These are phyloP conservation scores for Diarsia mendica DNA, from an alignment of 2,888 invertebrate genomes.

Conservation along the genomic window DNA sequence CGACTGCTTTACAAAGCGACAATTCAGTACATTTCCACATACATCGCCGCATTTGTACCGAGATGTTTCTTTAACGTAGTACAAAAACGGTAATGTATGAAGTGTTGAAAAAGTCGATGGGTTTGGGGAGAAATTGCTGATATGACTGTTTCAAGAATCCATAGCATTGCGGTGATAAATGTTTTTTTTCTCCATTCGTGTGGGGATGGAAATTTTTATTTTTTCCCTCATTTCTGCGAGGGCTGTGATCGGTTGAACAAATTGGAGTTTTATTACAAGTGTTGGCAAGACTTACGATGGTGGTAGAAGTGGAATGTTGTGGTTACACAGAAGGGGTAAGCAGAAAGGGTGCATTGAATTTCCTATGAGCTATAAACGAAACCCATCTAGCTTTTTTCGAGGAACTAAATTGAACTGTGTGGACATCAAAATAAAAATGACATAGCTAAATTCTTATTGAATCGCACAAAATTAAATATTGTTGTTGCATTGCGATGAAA, in stretches of 20 bases:
- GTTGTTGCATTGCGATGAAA: neutral
- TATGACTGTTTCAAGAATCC: constrained; percentile 62
- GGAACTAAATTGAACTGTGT: neutral
- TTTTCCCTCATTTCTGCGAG: constrained; percentile 42
- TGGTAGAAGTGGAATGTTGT: constrained; percentile 22
- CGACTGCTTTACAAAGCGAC: constrained; percentile 26
- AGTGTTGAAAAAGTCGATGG: neutral
- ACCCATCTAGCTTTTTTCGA: neutral
- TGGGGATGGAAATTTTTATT: constrained; percentile 59
- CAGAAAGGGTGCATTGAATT: constrained; percentile 18
- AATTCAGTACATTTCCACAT: constrained; percentile 14
- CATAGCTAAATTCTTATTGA: neutral
- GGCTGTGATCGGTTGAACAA: constrained; percentile 54
- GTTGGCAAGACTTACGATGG: constrained; percentile 49
- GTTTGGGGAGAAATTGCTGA: constrained; percentile 58
- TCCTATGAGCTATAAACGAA: constrained; percentile 9
- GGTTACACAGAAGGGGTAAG: constrained; percentile 5
- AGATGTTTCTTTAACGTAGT: constrained; percentile 6
- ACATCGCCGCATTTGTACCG: constrained; percentile 42
- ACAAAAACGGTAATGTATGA: constrained; percentile 40
- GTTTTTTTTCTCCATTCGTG: constrained; percentile 54
- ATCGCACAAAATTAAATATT: neutral
- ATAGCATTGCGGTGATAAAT: constrained; percentile 68
- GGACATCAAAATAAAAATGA: neutral
- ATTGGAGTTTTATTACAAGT: constrained; percentile 63